Conservation (phyloP, 2,888 invertebrate species). For the Calephelis perditalis region DNA sequence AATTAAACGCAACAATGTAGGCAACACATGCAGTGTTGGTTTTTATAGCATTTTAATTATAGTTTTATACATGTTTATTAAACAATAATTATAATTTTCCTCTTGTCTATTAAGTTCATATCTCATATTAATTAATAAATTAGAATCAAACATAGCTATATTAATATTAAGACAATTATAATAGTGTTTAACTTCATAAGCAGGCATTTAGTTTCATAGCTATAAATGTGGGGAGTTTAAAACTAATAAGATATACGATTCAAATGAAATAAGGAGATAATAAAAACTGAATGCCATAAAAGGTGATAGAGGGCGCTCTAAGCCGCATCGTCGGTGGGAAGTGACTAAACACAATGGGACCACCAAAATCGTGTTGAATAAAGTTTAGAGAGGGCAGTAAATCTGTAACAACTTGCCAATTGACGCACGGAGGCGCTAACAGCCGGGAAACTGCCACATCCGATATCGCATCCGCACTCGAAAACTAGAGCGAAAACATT, state of each 20-base stretch:
- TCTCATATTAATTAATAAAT: neutral
- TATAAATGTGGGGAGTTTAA: slow-evolving; percentile 23
- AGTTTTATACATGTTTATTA: neutral
- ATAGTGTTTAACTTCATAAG: neutral
- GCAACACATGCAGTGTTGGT: neutral
- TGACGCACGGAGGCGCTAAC: slow-evolving; percentile 74
- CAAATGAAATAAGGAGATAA: slow-evolving; percentile 50
- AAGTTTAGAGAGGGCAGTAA: slow-evolving; percentile 69
- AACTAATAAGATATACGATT: slow-evolving; percentile 42
- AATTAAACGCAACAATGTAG: too few relatives aligned
- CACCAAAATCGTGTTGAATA: slow-evolving; percentile 69
- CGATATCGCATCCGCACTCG: slow-evolving; percentile 73
- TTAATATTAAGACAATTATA: neutral
- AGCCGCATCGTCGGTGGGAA: slow-evolving; percentile 46
- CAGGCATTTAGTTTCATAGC: neutral
- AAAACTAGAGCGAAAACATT: slow-evolving; percentile 38
- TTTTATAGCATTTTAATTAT: slow-evolving; percentile 1
- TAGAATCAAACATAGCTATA: neutral
- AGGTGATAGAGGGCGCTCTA: slow-evolving; percentile 50
- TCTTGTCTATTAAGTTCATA: neutral
- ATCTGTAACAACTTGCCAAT: slow-evolving; percentile 74
- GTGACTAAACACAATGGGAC: slow-evolving; percentile 70
- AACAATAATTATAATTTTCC: neutral
- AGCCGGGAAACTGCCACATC: slow-evolving; percentile 59
- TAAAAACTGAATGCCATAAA: slow-evolving; percentile 58